Evolutionary conservation across 1,140 invertebrate species (phyloP).

Genomic region (Ostrea denselamellosa): DNA sequence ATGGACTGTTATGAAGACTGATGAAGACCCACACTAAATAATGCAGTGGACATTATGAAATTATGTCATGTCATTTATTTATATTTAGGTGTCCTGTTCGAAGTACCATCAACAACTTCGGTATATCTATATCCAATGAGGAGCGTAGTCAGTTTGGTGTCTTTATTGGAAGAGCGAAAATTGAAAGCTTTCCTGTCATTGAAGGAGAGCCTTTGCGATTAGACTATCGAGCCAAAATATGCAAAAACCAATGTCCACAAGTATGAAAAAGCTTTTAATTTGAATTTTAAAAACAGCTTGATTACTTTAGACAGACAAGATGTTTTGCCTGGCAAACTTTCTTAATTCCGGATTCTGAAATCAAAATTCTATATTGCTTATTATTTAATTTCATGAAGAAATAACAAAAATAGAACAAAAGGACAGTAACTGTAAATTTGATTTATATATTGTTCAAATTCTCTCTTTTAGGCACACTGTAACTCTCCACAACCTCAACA

Average conservation of each 20-base stretch:
- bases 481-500: background rate
- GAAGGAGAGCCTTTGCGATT: background rate
- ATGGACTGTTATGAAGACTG: too few relatives aligned
- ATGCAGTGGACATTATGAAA: too few relatives aligned
- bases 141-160: background rate
- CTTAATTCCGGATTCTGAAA: background rate
- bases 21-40: background rate
- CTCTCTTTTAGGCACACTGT: background rate
- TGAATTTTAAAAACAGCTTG: too few relatives aligned
- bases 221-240: slow-evolving; percentile 2
- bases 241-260: background rate
- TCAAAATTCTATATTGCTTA: background rate
- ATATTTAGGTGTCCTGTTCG: background rate
- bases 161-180: background rate
- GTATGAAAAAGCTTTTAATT: background rate
- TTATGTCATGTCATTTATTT: background rate
- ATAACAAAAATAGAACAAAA: background rate
- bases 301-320: background rate
- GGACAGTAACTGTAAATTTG: background rate
- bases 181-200: background rate
- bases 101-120: background rate
- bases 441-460: background rate
- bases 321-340: background rate
- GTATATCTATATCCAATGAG: background rate
- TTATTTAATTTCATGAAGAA: background rate